Conservation (phyloP, 2,113 vertebrate species). For the Anser brachyrhynchus region DNA sequence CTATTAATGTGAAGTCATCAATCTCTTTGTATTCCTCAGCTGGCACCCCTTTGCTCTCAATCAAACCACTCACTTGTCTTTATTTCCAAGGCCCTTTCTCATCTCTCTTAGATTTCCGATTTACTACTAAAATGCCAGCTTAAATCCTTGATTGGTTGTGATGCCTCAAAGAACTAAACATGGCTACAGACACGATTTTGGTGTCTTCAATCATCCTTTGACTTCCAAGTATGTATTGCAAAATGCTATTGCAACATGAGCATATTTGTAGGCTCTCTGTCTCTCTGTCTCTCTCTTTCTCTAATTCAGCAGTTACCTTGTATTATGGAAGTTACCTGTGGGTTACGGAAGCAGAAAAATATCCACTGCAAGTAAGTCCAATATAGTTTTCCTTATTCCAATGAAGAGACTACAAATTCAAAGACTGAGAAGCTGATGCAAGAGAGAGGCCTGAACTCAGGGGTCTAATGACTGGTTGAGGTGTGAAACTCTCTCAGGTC, state of each 20-base stretch:
- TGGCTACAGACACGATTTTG: background rate
- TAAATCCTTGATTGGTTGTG: background rate
- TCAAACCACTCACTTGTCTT: background rate
- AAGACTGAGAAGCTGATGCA: background rate
- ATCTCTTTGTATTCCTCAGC: background rate
- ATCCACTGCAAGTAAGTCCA: background rate
- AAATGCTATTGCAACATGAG: background rate
- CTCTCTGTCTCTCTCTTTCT: fast-evolving
- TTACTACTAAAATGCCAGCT: background rate
- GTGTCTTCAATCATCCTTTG: background rate
- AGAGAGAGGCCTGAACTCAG: background rate
- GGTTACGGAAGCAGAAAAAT: background rate
- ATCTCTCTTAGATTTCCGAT: background rate
- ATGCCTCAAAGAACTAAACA: background rate
- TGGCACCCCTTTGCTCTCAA: background rate
- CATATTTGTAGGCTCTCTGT: background rate
- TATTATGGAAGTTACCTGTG: too few species aligned
- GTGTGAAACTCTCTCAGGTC: background rate
- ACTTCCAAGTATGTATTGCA: constrained; percentile 3
- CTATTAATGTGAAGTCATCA: background rate
- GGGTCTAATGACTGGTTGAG: background rate
- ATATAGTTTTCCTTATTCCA: background rate
- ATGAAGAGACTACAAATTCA: background rate
- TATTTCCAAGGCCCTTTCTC: background rate
- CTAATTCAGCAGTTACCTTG: background rate